Evolutionary conservation across 2,113 vertebrate genomes (phyloP).

Genomic region (Nettapus auritus): DNA sequence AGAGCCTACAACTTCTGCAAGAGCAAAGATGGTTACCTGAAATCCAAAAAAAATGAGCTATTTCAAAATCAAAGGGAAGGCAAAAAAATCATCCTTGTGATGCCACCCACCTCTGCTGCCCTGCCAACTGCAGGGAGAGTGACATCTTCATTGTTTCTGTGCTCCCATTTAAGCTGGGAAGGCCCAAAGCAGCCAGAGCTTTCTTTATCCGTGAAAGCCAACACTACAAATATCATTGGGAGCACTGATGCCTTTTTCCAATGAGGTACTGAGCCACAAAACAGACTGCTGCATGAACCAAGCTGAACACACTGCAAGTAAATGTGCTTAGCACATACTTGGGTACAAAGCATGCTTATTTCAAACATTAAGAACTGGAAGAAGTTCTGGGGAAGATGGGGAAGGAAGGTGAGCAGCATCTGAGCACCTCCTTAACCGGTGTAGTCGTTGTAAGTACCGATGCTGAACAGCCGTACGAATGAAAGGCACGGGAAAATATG

Average conservation of each 20-base stretch:
- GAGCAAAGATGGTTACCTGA: background rate
- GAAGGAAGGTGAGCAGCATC: background rate
- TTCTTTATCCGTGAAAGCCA: background rate
- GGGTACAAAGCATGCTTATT: background rate
- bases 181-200: background rate
- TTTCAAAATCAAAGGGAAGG: background rate
- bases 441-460: fast-evolving
- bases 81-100: background rate
- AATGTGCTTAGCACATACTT: background rate
- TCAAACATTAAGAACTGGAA: background rate
- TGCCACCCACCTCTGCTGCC: background rate
- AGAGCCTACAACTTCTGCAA: background rate
- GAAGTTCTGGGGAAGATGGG: background rate
- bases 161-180: background rate
- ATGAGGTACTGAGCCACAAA: background rate
- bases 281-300: background rate
- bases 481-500: background rate
- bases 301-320: background rate
- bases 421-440: background rate
- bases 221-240: background rate
- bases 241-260: background rate
- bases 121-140: background rate
- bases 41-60: background rate
- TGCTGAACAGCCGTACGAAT: background rate
- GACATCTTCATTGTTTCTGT: background rate